Percentiles rank a stretch among this genome's conserved stretches.
These are phyloP conservation scores for Dynastes grantii DNA, from an alignment of 2,888 invertebrate species.

Conservation along the genomic window DNA sequence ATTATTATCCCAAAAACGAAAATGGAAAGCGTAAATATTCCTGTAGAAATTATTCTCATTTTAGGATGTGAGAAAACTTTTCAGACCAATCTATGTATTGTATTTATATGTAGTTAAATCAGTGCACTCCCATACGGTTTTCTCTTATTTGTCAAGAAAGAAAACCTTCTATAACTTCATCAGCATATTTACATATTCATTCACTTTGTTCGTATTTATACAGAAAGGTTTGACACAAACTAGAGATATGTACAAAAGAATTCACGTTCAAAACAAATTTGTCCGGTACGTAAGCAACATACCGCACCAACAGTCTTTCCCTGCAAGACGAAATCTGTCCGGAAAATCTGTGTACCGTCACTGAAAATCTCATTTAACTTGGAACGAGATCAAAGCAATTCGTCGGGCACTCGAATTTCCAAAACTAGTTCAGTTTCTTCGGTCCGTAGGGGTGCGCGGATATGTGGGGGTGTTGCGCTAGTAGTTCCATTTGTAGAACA, in stretches of 20 bases:
- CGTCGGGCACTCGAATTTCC: slow-evolving; percentile 38
- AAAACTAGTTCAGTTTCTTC: slow-evolving; percentile 29
- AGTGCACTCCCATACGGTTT: no score
- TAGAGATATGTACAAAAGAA: no score
- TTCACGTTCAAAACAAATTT: no score
- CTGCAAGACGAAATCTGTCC: slow-evolving; percentile 12
- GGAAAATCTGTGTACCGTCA: slow-evolving; percentile 14
- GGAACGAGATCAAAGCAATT: slow-evolving; percentile 42
- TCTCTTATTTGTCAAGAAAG: no score
- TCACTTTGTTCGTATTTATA: neutral
- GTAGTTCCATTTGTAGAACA: slow-evolving; percentile 29
- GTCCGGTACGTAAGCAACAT: neutral
- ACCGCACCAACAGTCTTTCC: neutral
- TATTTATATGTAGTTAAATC: no score
- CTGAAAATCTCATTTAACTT: slow-evolving; percentile 36
- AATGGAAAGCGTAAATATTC: no score
- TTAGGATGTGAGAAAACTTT: no score
- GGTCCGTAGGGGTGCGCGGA: neutral
- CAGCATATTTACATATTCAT: neutral
- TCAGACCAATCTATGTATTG: no score
- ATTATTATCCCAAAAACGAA: no score
- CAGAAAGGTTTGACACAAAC: no score
- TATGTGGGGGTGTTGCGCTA: neutral
- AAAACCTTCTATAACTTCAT: no score
- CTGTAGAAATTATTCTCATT: no score